A percentile compares a stretch with the other conserved stretches of the same genome.
Conservation (phyloP, 2,113 vertebrate species). For the Ascaphus truei region DNA sequence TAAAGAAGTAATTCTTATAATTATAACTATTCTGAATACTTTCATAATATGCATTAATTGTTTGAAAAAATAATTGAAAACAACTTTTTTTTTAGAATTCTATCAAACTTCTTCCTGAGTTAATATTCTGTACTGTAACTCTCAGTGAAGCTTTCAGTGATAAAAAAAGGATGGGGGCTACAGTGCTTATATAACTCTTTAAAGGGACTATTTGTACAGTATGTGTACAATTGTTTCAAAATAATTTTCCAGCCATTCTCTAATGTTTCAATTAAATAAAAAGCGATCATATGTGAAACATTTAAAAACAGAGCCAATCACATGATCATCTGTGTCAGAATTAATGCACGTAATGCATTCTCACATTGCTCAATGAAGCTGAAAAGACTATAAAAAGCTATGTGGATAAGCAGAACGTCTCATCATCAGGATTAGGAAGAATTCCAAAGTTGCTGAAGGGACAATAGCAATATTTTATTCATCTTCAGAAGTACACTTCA, state of each 20-base stretch:
- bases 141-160: no score
- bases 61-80: no score
- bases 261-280: constrained; percentile 35
- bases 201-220: constrained; percentile 55
- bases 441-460: constrained; percentile 43
- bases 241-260: constrained; percentile 16
- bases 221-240: constrained; percentile 62
- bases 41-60: no score
- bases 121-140: no score
- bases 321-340: constrained; percentile 31
- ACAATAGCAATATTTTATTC: constrained; percentile 34
- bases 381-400: constrained; percentile 62
- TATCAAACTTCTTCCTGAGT: no score
- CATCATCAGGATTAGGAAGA: constrained; percentile 53
- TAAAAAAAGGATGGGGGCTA: no score
- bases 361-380: constrained; percentile 59
- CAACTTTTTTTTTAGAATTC: no score
- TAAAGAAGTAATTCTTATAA: no score
- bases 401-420: constrained; percentile 46
- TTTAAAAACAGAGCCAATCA: constrained; percentile 16
- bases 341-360: constrained; percentile 27
- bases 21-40: no score
- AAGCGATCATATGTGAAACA: constrained; percentile 25
- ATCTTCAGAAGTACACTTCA: constrained; percentile 32
- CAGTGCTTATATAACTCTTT: no score